Percentiles rank a stretch among this genome's conserved stretches.
Conservation (phyloP, 2,113 vertebrate genomes). For the Parus major region DNA sequence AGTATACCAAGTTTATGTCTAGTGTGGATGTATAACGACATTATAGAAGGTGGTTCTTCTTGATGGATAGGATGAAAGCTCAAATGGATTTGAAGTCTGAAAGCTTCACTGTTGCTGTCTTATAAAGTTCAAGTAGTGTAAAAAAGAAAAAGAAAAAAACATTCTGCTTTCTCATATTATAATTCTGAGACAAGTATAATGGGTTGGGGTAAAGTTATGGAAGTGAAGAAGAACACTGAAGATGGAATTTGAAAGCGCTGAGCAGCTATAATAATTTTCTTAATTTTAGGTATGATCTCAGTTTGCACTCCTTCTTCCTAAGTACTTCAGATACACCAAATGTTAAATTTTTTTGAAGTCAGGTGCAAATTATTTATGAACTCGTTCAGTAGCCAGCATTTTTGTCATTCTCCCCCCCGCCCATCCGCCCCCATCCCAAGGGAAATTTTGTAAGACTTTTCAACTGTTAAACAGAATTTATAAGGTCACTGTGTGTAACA, state of each 20-base stretch:
- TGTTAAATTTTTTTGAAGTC: neutral
- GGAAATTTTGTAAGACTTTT: neutral
- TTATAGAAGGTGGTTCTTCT: neutral
- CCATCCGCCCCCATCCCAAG: neutral
- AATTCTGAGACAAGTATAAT: neutral
- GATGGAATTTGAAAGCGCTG: neutral
- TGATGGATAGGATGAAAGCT: neutral
- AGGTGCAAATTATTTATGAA: conserved; percentile 17
- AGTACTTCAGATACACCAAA: neutral
- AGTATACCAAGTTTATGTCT: neutral
- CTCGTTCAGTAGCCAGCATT: neutral
- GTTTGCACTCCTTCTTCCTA: neutral
- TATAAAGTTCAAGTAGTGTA: neutral
- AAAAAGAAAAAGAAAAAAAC: neutral
- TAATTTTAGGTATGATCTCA: neutral
- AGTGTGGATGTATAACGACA: neutral
- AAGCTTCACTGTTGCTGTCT: neutral
- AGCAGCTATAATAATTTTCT: neutral
- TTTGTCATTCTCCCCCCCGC: neutral
- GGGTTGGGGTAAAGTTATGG: neutral
- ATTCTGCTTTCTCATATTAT: neutral
- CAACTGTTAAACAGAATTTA: neutral
- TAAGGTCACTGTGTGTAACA: neutral
- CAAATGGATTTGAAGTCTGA: neutral
- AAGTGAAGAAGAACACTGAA: neutral